Conservation (phyloP, 2,113 vertebrate species). For the Peucedramus taeniatus region DNA sequence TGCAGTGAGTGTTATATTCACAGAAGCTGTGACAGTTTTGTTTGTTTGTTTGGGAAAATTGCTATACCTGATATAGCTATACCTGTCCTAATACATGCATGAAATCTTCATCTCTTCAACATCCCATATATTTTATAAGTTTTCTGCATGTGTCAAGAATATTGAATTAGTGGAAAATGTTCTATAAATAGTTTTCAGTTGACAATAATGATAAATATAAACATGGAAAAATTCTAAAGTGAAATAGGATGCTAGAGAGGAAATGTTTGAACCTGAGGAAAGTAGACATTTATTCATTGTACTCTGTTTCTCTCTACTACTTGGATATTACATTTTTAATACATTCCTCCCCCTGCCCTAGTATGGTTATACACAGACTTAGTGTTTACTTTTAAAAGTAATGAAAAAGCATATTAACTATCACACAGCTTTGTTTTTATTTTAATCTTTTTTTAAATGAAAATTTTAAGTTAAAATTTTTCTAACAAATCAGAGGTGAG, state of each 20-base stretch:
- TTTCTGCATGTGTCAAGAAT: not conserved
- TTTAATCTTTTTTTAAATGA: not conserved
- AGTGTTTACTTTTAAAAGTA: not conserved
- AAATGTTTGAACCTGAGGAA: not conserved
- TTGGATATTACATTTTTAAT: not conserved
- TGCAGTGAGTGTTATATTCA: not conserved
- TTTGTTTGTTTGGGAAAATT: not conserved
- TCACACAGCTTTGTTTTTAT: not conserved
- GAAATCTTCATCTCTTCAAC: not conserved
- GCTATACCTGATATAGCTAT: not conserved
- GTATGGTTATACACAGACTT: not conserved
- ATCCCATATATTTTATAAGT: not conserved
- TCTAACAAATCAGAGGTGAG: not conserved
- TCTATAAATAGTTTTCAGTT: not conserved
- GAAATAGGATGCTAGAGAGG: not conserved
- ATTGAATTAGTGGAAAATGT: not conserved
- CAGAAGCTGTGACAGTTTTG: not conserved
- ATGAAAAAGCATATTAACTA: not conserved
- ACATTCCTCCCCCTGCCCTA: accelerated
- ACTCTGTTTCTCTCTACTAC: not conserved
- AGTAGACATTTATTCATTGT: not conserved
- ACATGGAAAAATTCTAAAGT: not conserved
- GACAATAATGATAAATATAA: not conserved
- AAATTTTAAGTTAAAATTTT: not conserved
- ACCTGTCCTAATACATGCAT: not conserved